Base-by-base conservation (phyloP, 2,888 invertebrate species). In the Campoletis raptor region DNA sequence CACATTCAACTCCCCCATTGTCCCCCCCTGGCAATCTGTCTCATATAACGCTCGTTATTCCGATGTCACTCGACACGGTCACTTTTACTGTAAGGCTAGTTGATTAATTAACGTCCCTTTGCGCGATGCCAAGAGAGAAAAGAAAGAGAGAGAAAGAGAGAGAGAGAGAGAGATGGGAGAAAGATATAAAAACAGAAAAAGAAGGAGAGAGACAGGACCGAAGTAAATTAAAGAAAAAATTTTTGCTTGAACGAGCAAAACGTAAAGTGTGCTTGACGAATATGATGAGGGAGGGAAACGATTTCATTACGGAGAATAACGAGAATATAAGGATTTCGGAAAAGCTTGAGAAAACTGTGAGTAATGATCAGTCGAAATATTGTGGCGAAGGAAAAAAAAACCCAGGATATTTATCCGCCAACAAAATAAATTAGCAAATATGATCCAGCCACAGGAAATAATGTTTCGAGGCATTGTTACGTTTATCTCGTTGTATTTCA, bases 101-200 rank as follows among this genome's bases (percentile, higher is more conserved):
- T 74, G 80, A 84, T 80, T 84, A 84, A 84, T 84, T 84, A 84
- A 80, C 79, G 73, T 48, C 52, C 67, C 66, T 69, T 57, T 48
- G 61, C 48, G 15, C 30, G 36, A 18, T n/a, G 18, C 37, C 18
- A 12, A 9, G 48, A 48, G 9, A 52, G 67, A 4, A 18, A 21
- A 67, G 30, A 40, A 40, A 78, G 40, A 64, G 18, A 30, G 77
- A 64, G 15, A 37, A 12, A n/a, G 52, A 2, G 21, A 12, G 36
- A 54, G 37, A 67, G 30, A 48, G 67, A 78, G 40, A 64, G 18
- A 30, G 77, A 64, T 7, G 10, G 8, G 15, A 30, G 24, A 21
- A 21, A 64, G 21, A 40, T 8, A 36, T 37, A 21, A 10, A 8
- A 40, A 21, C 10, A 0, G 70, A 15, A 12, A 18, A 15, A 30